Conservation (phyloP, 2,113 vertebrate genomes). For the Cinclus cinclus region DNA sequence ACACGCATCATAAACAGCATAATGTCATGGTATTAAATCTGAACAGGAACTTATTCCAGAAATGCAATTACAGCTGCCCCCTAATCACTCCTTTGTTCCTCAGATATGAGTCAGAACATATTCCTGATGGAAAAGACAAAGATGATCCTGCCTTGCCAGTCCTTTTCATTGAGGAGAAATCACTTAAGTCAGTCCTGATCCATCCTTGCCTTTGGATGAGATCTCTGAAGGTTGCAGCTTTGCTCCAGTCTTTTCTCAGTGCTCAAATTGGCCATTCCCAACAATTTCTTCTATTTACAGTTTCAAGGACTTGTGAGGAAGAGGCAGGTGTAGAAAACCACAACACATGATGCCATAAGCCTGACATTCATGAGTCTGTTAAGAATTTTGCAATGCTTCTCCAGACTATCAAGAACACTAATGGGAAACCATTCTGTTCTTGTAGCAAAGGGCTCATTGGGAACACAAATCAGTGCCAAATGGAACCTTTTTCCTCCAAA, state of each 20-base stretch:
- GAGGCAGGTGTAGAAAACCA: not conserved
- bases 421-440: not conserved
- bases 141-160: not conserved
- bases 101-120: not conserved
- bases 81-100: not conserved
- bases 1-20: not conserved
- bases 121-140: not conserved
- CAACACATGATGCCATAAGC: not conserved
- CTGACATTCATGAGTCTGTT: not conserved
- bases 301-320: not conserved
- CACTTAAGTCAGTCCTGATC: not conserved
- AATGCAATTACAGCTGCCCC: constrained; percentile 21
- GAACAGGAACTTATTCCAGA: constrained; percentile 21
- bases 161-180: not conserved
- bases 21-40: not conserved
- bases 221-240: not conserved
- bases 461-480: not conserved
- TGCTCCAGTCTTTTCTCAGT: not conserved
- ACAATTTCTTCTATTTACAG: not conserved
- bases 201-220: not conserved
- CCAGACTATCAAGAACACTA: not conserved
- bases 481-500: not conserved
- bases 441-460: fast-evolving
- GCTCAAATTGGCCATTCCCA: not conserved
- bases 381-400: not conserved